Percentiles rank a stretch among this genome's conserved stretches.
Evolutionary conservation across 2,797 vertebrate genomes (phyloP).

Genomic region (Premnoplex brunnescens): DNA sequence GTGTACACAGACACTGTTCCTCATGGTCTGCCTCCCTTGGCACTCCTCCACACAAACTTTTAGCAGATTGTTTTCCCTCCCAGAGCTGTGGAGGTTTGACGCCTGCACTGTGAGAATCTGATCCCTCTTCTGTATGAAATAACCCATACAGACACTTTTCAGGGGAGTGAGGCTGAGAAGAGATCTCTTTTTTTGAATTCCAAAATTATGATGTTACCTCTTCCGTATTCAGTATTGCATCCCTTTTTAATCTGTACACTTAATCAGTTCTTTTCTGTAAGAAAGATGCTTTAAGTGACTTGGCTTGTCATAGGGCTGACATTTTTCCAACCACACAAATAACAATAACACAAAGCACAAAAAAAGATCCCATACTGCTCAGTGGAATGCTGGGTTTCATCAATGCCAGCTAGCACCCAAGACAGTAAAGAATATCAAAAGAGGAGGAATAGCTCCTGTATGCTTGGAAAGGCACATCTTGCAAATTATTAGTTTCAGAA

Average conservation of each 20-base stretch:
- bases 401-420: not conserved
- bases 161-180: not conserved
- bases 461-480: not conserved
- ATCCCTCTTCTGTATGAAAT: not conserved
- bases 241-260: not conserved
- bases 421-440: not conserved
- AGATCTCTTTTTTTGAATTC: not conserved
- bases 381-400: not conserved
- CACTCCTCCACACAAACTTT: not conserved
- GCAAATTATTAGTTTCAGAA: not conserved
- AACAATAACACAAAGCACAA: not conserved
- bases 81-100: not conserved
- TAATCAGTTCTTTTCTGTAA: not conserved
- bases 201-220: not conserved
- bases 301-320: not conserved
- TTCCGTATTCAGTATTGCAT: not conserved
- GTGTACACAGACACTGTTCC: not conserved
- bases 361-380: not conserved
- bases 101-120: fast-evolving
- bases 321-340: not conserved
- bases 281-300: not conserved
- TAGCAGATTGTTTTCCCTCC: not conserved
- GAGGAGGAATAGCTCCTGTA: not conserved
- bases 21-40: not conserved
- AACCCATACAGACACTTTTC: not conserved